Conservation (phyloP, 2,113 vertebrate species). For the Hippocampus barbouri region DNA sequence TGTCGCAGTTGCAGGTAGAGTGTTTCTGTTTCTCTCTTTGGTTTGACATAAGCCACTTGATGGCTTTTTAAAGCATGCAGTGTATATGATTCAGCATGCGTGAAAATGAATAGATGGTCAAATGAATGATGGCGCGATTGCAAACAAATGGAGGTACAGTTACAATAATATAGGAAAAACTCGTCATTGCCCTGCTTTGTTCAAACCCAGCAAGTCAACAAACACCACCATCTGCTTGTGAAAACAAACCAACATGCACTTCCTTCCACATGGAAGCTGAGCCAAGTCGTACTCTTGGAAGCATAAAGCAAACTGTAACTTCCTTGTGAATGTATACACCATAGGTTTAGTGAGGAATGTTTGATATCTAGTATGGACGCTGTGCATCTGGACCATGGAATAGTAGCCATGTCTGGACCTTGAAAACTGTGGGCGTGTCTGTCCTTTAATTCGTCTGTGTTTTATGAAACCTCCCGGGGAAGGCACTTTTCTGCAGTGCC, state of each 20-base stretch:
- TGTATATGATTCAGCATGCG: too few relatives aligned
- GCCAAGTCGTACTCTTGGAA: background rate
- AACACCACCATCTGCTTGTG: background rate
- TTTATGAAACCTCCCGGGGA: constrained; percentile 34
- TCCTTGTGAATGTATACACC: background rate
- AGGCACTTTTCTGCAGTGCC: constrained; percentile 11
- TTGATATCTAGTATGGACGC: background rate
- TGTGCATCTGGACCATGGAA: background rate
- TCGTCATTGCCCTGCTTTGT: too few relatives aligned
- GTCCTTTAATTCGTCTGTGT: constrained; percentile 29
- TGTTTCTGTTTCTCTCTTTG: too few relatives aligned
- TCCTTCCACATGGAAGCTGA: background rate
- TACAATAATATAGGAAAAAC: too few relatives aligned
- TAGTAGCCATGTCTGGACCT: constrained; percentile 14
- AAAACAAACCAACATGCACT: background rate
- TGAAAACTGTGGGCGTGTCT: constrained; percentile 13
- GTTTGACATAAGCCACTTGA: too few relatives aligned
- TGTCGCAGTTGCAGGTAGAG: too few relatives aligned
- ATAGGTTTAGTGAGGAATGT: background rate
- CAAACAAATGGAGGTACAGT: too few relatives aligned
- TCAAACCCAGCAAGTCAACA: too few relatives aligned
- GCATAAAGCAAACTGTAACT: background rate
- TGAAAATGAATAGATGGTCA: too few relatives aligned
- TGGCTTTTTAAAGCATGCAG: too few relatives aligned
- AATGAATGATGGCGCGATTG: too few relatives aligned